Evolutionary conservation across 2,888 invertebrate genomes (phyloP), one percentile per base, ranked within the genome.

Genomic region (Eilema caniola): DNA sequence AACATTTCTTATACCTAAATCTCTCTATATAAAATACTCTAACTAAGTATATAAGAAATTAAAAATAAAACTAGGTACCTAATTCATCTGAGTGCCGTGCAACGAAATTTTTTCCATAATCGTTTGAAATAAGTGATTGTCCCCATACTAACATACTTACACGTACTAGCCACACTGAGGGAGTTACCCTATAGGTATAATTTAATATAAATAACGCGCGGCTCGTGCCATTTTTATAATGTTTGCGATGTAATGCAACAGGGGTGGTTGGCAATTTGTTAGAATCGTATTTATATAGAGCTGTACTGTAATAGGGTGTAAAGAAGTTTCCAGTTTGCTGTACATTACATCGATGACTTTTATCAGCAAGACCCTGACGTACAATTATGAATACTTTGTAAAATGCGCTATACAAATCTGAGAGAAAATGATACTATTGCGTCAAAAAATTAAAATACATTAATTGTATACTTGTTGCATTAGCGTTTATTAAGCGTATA

Each of bases 141-240:
- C 23, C 24, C 25, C 66, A 68, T 69, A 66, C 53, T 41, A 64
- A 69, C 72, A 59, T 69, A 72, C 60, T 72, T 56, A 69, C 56
- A 59, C 63, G 60, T 63, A 67, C 62, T 66, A 47, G 67, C 69
- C 57, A 56, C 73, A 63, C 75, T 62, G 41, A 71, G 74, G 78
- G 77, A 71, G 71, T 72, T 79, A 84, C 85, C 87, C 87, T 83
- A 64, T 66, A 16, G 41, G 41, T 41, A 85, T 93, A 92, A 92
- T 92, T 92, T 88, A 91, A 92, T 92, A 92, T 91, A 90, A 92
- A 93, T 93, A 90, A 88, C 89, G 86, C 85, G 87, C 91, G 89
- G 88, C 88, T 82, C 82, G 82, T 81, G 81, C 83, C 86, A 88
- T 86, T 90, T 89, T 86, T 85, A 85, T 86, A 86, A 89, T 86